Evolutionary conservation across 2,888 invertebrate species (phyloP).

Genomic region (Lycaena phlaeas): DNA sequence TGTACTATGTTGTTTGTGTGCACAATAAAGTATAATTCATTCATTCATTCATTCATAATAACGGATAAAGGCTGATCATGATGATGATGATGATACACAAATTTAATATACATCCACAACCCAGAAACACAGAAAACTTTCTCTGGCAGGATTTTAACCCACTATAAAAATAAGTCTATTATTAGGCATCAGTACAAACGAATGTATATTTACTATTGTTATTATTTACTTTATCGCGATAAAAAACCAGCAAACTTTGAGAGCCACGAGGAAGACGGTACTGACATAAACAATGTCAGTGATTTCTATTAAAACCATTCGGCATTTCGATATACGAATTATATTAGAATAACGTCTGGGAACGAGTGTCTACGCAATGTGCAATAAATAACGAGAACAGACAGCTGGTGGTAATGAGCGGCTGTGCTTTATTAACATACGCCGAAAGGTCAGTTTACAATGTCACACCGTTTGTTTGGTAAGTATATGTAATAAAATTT

Average conservation of each 20-base stretch:
- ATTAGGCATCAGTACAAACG: no score
- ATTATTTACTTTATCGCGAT: no score
- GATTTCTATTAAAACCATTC: constrained; percentile 65
- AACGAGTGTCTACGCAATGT: constrained; percentile 53
- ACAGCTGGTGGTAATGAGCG: constrained; percentile 27
- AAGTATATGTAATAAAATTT: constrained; percentile 37
- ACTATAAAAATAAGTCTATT: no score
- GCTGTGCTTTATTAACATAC: constrained; percentile 21
- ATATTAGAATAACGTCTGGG: constrained; percentile 59
- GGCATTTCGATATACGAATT: constrained; percentile 61
- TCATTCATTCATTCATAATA: no score
- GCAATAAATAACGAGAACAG: constrained; percentile 54
- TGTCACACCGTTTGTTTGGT: constrained; percentile 25
- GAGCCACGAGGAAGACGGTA: constrained; percentile 37
- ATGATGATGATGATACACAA: no score
- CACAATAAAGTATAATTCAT: no score
- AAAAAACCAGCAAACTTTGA: constrained; percentile 39
- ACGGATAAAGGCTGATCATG: no score
- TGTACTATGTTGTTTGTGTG: no score
- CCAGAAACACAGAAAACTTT: no score
- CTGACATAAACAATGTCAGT: constrained; percentile 67
- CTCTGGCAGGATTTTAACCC: no score
- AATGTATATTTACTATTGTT: no score
- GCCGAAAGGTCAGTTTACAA: constrained; percentile 27
- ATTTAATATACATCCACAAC: no score